Base-by-base conservation (phyloP, 2,888 invertebrate species). In the Cloeon dipterum region DNA sequence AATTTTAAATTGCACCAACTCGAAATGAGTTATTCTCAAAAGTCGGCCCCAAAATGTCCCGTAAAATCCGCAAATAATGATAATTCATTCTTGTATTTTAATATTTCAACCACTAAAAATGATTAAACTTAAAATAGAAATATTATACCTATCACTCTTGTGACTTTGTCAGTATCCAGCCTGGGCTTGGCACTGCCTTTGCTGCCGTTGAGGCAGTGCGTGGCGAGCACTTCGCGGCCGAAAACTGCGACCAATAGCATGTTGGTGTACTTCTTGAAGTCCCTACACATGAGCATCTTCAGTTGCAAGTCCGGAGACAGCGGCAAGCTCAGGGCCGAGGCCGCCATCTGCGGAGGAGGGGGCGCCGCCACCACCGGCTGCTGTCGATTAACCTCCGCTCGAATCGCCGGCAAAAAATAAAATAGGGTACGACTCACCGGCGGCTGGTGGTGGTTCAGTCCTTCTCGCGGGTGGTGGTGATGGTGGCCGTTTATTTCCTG, bases 261-360 rank as follows among this genome's bases (percentile, higher is more conserved):
- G 26, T 42, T 42, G 19, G 42, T 42, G 26, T 42, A 42, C 26
- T 42, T 42, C 23, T 42, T 42, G 34, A 40, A 42, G 26, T 42
- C 42, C 25, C 40, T 36, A 26, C 42, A 42, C 34, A 38, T 42
- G 16, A 42, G 23, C 40, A 42, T 40, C 23, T 42, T 40, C 11
- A 42, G 32, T 19, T 39, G 39, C 21, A 42, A 21, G 20, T 42
- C 39, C 25, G 38, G 38, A 13, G 39, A 35, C 20, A 35, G 39
- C 35, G 21, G 20, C 20, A 34, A 20, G 35, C 19, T 19, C n/a
- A 34, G 14, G 4, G 35, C 13, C 4, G 20, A 35, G 19, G 21
- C 20, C 16, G 14, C 19, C 11, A 14, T 11, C 4, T 19, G 35
- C 8, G 35, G 35, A 8, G 35, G 35, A 3, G 21, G 20, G 5